Evolutionary conservation across 35 echinoderm and acorn worm genomes (phyloP).

Genomic region (Strongylocentrotus purpuratus): DNA sequence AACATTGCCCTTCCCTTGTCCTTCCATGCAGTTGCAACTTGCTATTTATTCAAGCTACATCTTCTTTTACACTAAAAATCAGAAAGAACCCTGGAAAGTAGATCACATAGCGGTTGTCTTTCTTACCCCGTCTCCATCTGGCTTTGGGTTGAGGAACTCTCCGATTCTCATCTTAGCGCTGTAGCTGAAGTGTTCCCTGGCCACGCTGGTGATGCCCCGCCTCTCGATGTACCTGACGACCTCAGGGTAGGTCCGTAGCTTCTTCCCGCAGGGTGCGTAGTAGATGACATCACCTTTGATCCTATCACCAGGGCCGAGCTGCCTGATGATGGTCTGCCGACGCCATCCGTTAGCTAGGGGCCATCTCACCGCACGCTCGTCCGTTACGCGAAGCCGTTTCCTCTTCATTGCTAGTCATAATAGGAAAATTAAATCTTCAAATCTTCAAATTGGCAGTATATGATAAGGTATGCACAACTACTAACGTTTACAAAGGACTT

Average conservation of each 20-base stretch:
- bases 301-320: slow-evolving; percentile 93
- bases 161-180: slow-evolving; percentile 95
- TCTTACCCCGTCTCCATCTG: slow-evolving; percentile 72
- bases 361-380: slow-evolving; percentile 81
- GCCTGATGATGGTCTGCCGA: slow-evolving; percentile 90
- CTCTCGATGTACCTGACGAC: slow-evolving; percentile 93
- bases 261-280: slow-evolving; percentile 97
- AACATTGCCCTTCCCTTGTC: too few species aligned
- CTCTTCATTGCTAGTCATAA: slow-evolving; percentile 68
- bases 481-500: not conserved
- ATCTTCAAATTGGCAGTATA: not conserved
- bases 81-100: not conserved
- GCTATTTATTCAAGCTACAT: too few species aligned
- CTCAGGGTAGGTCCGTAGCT: slow-evolving; percentile 92
- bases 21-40: too few species aligned
- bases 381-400: slow-evolving; percentile 88
- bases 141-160: slow-evolving; percentile 97
- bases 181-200: slow-evolving; percentile 94
- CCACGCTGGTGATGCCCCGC: slow-evolving; percentile 70
- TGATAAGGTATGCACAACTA: not conserved
- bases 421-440: not conserved
- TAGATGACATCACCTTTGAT: slow-evolving; percentile 97
- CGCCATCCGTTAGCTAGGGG: slow-evolving; percentile 82
- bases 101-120: not conserved
- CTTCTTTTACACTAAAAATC: not conserved